Evolutionary conservation across 2,797 vertebrate species (phyloP).

Genomic region (Enteromius thamalakanensis): DNA sequence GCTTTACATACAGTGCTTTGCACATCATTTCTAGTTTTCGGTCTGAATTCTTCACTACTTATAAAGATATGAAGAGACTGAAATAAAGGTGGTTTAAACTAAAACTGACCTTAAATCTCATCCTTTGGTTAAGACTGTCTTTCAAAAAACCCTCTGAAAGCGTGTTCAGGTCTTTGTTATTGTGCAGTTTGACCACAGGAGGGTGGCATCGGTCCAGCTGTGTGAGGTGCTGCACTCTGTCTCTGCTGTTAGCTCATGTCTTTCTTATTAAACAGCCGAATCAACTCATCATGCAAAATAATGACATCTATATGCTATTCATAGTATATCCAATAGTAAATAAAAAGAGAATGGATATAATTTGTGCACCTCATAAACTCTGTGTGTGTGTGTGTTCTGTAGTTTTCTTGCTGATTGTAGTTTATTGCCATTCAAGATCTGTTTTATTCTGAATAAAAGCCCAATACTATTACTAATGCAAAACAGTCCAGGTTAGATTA

Average conservation of each 20-base stretch:
- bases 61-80: not conserved
- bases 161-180: not conserved
- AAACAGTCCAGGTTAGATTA: not conserved
- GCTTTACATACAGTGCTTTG: not conserved
- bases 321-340: not conserved
- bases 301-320: not conserved
- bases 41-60: not conserved
- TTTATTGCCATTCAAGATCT: not conserved
- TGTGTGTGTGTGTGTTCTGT: not conserved
- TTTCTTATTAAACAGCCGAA: not conserved
- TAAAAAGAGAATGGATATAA: not conserved
- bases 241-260: not conserved
- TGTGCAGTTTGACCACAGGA: slow-evolving; percentile 3
- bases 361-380: not conserved
- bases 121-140: not conserved
- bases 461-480: not conserved
- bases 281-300: not conserved
- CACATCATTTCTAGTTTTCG: not conserved
- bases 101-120: not conserved
- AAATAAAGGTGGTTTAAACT: not conserved
- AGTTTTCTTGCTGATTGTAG: not conserved
- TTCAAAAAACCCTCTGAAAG: not conserved
- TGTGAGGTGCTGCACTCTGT: not conserved
- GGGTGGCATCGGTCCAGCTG: slow-evolving; percentile 33
- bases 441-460: not conserved